phyloP scores from a whole-genome alignment of 2,797 vertebrate genomes.

The Streptopelia turtur region DNA sequence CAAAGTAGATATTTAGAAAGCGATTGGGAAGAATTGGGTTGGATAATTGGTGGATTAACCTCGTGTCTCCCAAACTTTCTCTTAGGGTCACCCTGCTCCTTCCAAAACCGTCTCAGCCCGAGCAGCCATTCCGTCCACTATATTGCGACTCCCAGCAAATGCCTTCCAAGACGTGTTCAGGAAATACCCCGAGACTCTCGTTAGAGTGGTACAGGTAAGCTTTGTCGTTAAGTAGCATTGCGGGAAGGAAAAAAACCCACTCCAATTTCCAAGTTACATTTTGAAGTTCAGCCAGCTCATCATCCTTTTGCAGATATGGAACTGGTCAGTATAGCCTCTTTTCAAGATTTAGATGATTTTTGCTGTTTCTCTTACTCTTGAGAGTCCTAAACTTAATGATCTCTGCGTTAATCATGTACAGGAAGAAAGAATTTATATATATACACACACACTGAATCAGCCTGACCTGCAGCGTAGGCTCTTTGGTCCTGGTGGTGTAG shows the following conservation, averaged over 20 bases:
- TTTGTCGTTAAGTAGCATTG: fast-evolving
- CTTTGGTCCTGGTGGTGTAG: not conserved
- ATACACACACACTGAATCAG: not conserved
- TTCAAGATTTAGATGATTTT: not conserved
- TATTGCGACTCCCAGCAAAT: slow-evolving; percentile 88
- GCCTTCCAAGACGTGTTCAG: slow-evolving; percentile 92
- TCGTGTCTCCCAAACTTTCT: not conserved
- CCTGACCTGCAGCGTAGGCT: not conserved
- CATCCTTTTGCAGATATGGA: fast-evolving
- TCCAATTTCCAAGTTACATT: not conserved
- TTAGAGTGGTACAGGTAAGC: slow-evolving; percentile 91
- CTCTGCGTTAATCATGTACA: not conserved
- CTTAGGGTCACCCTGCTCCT: slow-evolving; percentile 88
- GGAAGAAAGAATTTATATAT: not conserved
- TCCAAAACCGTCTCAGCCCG: slow-evolving; percentile 93
- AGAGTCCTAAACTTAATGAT: not conserved
- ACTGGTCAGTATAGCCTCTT: not conserved
- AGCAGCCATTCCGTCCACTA: slow-evolving; percentile 83
- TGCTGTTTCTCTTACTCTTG: not conserved
- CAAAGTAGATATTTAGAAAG: not conserved
- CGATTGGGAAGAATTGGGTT: not conserved
- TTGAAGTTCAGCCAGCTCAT: not conserved
- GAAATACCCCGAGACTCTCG: slow-evolving; percentile 93
- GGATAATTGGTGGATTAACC: not conserved
- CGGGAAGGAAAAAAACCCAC: fast-evolving